Evolutionary conservation across 2,113 vertebrate genomes (phyloP), one percentile per base, ranked within the genome.

Genomic region (Notiomystis cincta): DNA sequence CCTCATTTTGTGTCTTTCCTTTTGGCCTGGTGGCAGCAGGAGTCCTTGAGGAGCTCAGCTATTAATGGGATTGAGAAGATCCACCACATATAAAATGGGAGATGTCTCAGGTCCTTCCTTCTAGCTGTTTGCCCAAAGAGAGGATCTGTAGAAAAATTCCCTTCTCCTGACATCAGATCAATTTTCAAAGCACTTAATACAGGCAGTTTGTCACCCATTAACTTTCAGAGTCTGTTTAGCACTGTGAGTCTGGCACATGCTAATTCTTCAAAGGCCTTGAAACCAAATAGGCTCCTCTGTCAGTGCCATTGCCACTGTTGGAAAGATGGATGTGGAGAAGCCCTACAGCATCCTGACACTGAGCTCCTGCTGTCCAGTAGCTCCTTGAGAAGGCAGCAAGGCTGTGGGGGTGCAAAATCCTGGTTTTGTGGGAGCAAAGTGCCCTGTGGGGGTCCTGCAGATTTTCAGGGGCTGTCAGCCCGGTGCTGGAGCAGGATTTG

Each of bases 201-300:
- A 80, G 65, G 84, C 79, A 54, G 61, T 80, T 84, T 80, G 15
- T 50, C 79, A 75, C 73, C 67, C 73, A 88, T 91, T 96, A 95
- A 90, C 90, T 97, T 95, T 70, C 69, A 84, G 31, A 94, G 70
- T 62, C 72, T 82, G 42, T 88, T 95, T 90, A 86, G 87, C 10
- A 4, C 51, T 6, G 4, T 33, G 58, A 54, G 57, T 44, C 76
- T 75, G n/a, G 24, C 70, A 64, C 66, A 58, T 0, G 0, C 71
- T 96, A 88, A 94, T 97, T 94, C 84, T 88, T 95, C 95, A 90
- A 83, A 91, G 88, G 58, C 85, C 93, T 94, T 90, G 90, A 47
- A 80, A 64, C 87, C 88, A 90, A 96, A 90, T 70, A 80, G 95
- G 79, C 82, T 90, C 10, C 90, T 96, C 75, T n/a, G 71, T 82